Evolutionary conservation across 2,888 invertebrate genomes (phyloP).

Genomic region (Agriopis aurantiaria): DNA sequence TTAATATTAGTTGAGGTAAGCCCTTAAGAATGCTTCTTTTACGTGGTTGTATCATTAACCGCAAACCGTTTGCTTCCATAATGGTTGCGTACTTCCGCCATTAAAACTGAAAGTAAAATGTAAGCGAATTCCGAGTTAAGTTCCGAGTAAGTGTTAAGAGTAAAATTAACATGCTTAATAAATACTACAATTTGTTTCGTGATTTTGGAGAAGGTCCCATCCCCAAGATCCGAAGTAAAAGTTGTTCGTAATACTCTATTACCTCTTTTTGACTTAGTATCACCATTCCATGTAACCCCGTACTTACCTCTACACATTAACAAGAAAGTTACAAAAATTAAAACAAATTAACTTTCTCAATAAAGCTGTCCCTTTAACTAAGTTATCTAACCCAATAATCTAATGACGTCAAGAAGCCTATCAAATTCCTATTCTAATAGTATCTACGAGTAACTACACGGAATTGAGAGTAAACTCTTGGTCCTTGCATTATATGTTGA

Average conservation of each 20-base stretch:
- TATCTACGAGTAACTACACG: too few species aligned
- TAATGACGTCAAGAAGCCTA: conserved; percentile 2
- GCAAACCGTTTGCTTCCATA: conserved; percentile 4
- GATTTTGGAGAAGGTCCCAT: too few species aligned
- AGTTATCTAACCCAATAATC: not conserved
- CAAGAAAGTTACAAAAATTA: too few species aligned
- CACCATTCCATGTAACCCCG: too few species aligned
- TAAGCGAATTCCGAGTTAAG: not conserved
- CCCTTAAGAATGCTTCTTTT: conserved; percentile 8
- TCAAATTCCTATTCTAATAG: conserved; percentile 2
- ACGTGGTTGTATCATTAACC: conserved; percentile 2
- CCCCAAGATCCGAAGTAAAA: too few species aligned
- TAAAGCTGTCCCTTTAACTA: too few species aligned
- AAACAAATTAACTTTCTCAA: too few species aligned
- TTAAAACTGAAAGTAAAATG: conserved; percentile 13
- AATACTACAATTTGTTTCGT: too few species aligned
- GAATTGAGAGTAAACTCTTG: not conserved
- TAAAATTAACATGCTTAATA: not conserved
- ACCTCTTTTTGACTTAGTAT: too few species aligned
- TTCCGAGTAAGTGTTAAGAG: not conserved
- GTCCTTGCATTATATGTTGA: not conserved
- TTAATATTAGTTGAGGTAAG: too few species aligned
- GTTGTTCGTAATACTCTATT: too few species aligned
- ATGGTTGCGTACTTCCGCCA: conserved; percentile 7
- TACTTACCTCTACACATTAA: too few species aligned